A percentile compares a stretch with the other conserved stretches of the same genome.
Evolutionary conservation across 2,888 invertebrate species (phyloP).

Genomic region (Chelonus formosanus): DNA sequence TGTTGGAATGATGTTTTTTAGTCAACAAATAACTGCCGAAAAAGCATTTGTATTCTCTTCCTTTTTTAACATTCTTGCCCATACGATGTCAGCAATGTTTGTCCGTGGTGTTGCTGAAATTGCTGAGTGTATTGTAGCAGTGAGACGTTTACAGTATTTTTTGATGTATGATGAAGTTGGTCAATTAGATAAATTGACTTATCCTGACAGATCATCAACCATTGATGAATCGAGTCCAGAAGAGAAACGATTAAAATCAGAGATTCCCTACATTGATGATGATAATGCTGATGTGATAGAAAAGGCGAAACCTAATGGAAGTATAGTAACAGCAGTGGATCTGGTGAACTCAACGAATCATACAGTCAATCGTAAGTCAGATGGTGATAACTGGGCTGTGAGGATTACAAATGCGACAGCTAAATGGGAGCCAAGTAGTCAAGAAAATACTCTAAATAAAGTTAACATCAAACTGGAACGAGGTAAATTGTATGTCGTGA

Average conservation of each 20-base stretch:
- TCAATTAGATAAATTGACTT: constrained; percentile 32
- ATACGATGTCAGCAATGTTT: constrained; percentile 71
- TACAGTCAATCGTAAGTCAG: constrained; percentile 30
- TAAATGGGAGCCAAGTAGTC: constrained; percentile 68
- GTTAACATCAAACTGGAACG: constrained; percentile 68
- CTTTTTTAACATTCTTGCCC: constrained; percentile 68
- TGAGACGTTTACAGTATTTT: constrained; percentile 64
- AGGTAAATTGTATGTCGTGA: constrained; percentile 74
- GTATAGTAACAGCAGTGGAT: constrained; percentile 46
- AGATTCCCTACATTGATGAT: constrained; percentile 57
- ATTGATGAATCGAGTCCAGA: constrained; percentile 21
- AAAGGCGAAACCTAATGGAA: constrained; percentile 57
- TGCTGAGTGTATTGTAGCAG: constrained; percentile 68
- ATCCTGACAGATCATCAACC: not conserved
- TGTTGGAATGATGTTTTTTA: constrained; percentile 73
- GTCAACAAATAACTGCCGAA: constrained; percentile 76
- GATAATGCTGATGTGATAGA: constrained; percentile 52
- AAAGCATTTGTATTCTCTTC: constrained; percentile 71
- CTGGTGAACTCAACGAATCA: no score
- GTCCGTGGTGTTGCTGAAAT: constrained; percentile 69
- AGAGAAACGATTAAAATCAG: constrained; percentile 42
- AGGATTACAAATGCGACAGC: constrained; percentile 57
- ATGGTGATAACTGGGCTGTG: constrained; percentile 38
- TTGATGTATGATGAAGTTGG: constrained; percentile 63
- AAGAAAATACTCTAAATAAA: constrained; percentile 67